Evolutionary conservation across 2,113 vertebrate genomes (phyloP).

Genomic region (Eolophus roseicapilla): DNA sequence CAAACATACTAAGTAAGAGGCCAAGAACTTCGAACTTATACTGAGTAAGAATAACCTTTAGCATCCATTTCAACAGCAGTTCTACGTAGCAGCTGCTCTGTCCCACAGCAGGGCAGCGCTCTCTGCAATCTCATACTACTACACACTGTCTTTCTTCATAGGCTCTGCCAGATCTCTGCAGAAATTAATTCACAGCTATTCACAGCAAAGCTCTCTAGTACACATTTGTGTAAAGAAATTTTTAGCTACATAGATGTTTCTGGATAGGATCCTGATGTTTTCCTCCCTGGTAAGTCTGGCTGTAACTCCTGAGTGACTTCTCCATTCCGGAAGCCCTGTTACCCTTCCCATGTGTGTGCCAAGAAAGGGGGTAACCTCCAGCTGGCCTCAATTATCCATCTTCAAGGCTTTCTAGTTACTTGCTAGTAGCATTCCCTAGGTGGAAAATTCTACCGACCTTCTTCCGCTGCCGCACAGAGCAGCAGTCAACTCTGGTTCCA

Average conservation of each 20-base stretch:
- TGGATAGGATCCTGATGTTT: not conserved
- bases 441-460: not conserved
- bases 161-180: not conserved
- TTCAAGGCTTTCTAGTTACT: not conserved
- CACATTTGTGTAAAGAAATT: not conserved
- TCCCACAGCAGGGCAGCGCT: not conserved
- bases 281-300: not conserved
- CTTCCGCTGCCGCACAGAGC: not conserved
- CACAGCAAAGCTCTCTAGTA: not conserved
- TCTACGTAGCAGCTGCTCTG: not conserved
- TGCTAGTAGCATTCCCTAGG: not conserved
- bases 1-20: not conserved
- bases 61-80: not conserved
- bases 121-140: not conserved
- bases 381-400: not conserved
- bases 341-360: not conserved
- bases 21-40: not conserved
- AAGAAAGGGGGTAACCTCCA: not conserved
- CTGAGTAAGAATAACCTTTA: not conserved
- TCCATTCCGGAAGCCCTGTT: not conserved
- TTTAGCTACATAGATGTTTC: not conserved
- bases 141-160: not conserved
- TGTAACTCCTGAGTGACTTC: not conserved
- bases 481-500: not conserved
- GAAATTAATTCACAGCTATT: not conserved